Conservation (phyloP, 1,140 invertebrate species). For the Drosophila guanche region DNA sequence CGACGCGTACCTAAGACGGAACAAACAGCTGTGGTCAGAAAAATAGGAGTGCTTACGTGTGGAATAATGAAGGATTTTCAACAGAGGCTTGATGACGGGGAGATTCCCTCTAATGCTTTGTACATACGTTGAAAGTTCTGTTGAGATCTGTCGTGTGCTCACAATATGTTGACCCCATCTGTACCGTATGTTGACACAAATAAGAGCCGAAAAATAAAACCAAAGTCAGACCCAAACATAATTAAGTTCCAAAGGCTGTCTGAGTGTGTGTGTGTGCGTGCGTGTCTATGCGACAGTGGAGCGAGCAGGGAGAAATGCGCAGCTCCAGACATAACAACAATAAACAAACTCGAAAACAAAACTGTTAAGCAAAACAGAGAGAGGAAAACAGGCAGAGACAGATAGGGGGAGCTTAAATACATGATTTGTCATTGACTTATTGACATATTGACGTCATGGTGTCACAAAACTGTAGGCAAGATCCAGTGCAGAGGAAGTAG, state of each 20-base stretch:
- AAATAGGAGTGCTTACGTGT: no score
- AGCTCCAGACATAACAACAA: constrained; percentile 40
- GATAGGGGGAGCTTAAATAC: constrained; percentile 16
- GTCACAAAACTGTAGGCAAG: not conserved
- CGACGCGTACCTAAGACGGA: constrained; percentile 35
- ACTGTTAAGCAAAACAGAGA: constrained; percentile 9
- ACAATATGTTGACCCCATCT: not conserved
- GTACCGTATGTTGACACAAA: constrained; percentile 11
- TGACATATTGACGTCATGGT: constrained; percentile 24
- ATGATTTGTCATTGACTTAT: constrained; percentile 19
- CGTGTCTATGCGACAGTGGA: not conserved
- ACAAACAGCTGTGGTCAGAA: not conserved
- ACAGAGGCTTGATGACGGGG: no score
- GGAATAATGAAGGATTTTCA: no score
- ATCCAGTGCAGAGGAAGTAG: not conserved
- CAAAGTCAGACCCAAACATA: constrained; percentile 26
- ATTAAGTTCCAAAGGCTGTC: constrained; percentile 41
- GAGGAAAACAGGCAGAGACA: not conserved
- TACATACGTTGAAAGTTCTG: no score
- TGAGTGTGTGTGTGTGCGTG: not conserved
- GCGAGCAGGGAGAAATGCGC: constrained; percentile 14
- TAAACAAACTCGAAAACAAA: constrained; percentile 44
- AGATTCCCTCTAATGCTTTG: no score
- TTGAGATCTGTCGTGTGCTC: no score
- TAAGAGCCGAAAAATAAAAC: not conserved